Base-by-base conservation (phyloP, 2,888 invertebrate genomes). In the Orchesella flavescens region DNA sequence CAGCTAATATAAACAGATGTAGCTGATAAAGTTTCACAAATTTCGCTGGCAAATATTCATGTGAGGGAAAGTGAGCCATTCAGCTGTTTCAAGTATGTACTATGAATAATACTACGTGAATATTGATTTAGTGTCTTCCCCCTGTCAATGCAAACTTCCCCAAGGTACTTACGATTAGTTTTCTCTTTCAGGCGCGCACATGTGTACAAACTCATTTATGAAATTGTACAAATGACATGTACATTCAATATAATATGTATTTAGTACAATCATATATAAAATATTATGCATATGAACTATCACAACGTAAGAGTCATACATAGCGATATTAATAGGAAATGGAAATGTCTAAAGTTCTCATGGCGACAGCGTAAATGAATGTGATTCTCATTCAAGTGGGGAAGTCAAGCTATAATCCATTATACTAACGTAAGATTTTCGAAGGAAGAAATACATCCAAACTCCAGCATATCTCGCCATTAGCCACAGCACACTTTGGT, bases 111-210 rank as follows among this genome's bases (percentile, higher is more conserved):
- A 23, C 49, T 17, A 3, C 55, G 55, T 71, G 71, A 71, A 71
- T 71, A 71, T 71, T 71, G 71, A 57, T 57, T 71, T 57, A 71
- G 71, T 69, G 69, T 53, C 69, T 49, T 53, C 23, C 34, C 49
- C 34, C 49, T 23, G 23, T 69, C 69, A 53, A 23, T 53, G 53
- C 12, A 24, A 57, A 53, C n/a, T 53, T 53, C 15, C n/a, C 43
- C 43, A 34, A 34, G 34, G 34, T 34, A 34, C 34, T 34, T 34
- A 19, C 55, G n/a, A 17, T 15, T 21, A 59, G 13, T 59, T 59
- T 59, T 21, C 23, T 57, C 19, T 17, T 13, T 17, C 23, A 34
- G 15, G 34, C 63, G 34, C 23, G 13, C n/a, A 66, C 17, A 19
- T 21, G 46, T 12, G 66, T 68, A 10, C 24, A 49, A 44, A 68